Evolutionary conservation across 2,797 vertebrate species (phyloP).

Genomic region (Megalops cyprinoides): DNA sequence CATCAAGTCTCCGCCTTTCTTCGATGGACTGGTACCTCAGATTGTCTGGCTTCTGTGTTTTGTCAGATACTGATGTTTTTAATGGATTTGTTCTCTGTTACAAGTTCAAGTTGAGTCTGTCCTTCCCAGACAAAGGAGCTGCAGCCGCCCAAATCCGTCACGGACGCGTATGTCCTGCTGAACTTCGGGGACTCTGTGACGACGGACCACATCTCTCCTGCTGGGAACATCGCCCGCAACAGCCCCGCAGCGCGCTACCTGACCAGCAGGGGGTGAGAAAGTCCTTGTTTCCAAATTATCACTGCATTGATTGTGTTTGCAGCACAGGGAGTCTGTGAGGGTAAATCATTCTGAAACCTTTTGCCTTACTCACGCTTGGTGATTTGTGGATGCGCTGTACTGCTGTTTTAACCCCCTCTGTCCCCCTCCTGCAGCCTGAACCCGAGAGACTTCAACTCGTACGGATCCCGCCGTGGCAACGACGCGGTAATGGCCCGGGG

Average conservation of each 20-base stretch:
- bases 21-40: conserved; percentile 84
- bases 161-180: conserved; percentile 85
- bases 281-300: too few relatives aligned
- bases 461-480: conserved; percentile 93
- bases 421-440: conserved; percentile 71
- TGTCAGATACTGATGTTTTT: background rate
- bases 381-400: background rate
- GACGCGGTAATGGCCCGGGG: conserved; percentile 95
- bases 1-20: conserved; percentile 97
- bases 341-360: too few relatives aligned
- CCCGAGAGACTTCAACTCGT: conserved; percentile 93
- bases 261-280: conserved; percentile 83
- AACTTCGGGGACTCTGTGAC: conserved; percentile 96
- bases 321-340: too few relatives aligned
- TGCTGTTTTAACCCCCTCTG: background rate
- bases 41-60: background rate
- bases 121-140: conserved; percentile 78
- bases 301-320: too few relatives aligned
- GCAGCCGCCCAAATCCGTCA: conserved; percentile 77
- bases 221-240: conserved; percentile 95
- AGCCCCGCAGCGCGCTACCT: conserved; percentile 92
- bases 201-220: conserved; percentile 97
- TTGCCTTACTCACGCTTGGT: too few relatives aligned
- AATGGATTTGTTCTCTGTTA: background rate
- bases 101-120: conserved; percentile 14